A percentile compares a stretch with the other conserved stretches of the same genome.
Conservation (phyloP, 2,113 vertebrate species). For the Tychaedon coryphoeus region DNA sequence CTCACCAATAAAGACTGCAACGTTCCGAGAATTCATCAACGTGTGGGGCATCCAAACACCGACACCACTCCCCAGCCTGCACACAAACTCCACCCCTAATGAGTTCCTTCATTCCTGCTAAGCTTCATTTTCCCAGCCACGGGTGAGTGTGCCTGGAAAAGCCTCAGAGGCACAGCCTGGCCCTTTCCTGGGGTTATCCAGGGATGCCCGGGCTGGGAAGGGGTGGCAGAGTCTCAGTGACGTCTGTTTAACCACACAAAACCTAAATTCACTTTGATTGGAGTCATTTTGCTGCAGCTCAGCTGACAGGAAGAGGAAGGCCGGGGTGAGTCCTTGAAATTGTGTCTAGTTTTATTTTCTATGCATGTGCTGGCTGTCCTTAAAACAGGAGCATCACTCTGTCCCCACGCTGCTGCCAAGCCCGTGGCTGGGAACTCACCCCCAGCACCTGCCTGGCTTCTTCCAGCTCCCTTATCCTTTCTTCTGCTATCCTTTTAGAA, state of each 20-base stretch:
- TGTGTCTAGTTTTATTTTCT: neutral
- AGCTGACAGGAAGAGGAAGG: neutral
- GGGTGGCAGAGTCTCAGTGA: neutral
- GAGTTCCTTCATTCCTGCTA: neutral
- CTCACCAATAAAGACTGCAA: neutral
- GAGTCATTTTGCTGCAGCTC: neutral
- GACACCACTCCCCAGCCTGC: neutral
- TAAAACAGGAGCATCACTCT: rapidly evolving
- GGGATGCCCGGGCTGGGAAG: rapidly evolving
- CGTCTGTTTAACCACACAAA: rapidly evolving
- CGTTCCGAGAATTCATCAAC: rapidly evolving
- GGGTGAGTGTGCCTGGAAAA: rapidly evolving
- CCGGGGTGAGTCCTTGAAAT: neutral
- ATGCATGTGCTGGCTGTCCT: rapidly evolving
- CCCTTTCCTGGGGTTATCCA: neutral
- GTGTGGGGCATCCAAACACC: rapidly evolving
- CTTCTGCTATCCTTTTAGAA: neutral
- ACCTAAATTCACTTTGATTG: rapidly evolving
- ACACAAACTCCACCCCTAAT: neutral
- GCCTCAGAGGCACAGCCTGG: rapidly evolving
- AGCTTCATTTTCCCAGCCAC: neutral
- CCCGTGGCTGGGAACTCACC: rapidly evolving
- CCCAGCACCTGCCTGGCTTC: neutral
- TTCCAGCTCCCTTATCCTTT: no score
- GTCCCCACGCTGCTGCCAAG: rapidly evolving